Evolutionary conservation across 2,113 vertebrate genomes (phyloP), one percentile per base, ranked within the genome.

Genomic region (Cavia porcellus): DNA sequence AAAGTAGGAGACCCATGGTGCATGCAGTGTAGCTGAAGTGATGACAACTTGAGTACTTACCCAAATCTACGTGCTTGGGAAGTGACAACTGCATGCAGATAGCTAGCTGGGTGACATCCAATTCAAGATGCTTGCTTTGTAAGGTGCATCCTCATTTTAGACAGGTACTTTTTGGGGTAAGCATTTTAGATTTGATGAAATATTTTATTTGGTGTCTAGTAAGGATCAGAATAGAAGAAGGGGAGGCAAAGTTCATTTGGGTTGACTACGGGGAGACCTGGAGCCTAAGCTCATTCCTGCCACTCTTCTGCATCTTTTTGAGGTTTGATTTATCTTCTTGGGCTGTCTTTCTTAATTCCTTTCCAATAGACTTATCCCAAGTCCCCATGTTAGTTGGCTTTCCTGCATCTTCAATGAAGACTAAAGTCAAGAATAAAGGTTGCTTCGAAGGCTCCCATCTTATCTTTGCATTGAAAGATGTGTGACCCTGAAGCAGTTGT

Each of bases 61-160:
- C 38, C 38, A 17, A 42, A 8, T 1, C 10, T 19, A 19, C 38
- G 17, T 0, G 12, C 45, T 47, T 12, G 45, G 14, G 47, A 19
- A 10, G 25, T 35, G 66, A 86, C 50, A n/a, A 4, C 11, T 19
- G 1, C 2, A 0, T n/a, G 3, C 3, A 13, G 7, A 19, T 38
- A 5, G 19, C n/a, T 35, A 19, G 30, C 59, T 47, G n/a, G 59
- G 32, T 50, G 45, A 50, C 7, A 42, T 6, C 8, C 5, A 52
- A 24, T 68, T 13, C 45, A 45, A 15, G 62, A 47, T 9, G 11
- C 12, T 15, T 57, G 92, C 3, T 28, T 22, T 13, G 5, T 25
- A 68, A 81, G 81, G 77, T 35, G 32, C 30, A 42, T 42, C 32
- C 12, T 87, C 45, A 62, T 32, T 92, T 92, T 62, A 55, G 45